Evolutionary conservation across 2,888 invertebrate species (phyloP).

Genomic region (Bursaphelenchus okinawaensis): DNA sequence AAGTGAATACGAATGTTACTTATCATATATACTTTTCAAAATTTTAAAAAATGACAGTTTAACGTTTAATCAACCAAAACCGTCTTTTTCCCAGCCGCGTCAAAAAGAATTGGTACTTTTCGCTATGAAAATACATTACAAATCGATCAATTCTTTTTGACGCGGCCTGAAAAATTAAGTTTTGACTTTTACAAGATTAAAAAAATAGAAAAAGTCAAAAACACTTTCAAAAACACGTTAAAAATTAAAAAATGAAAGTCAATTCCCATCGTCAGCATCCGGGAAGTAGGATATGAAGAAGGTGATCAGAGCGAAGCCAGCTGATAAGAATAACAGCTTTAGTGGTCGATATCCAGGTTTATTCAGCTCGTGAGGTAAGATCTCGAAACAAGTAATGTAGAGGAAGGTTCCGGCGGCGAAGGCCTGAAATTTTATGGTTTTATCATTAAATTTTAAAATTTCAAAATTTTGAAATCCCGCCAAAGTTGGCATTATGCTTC

Average conservation of each 20-base stretch:
- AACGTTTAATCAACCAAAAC: too few species aligned
- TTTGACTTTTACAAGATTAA: too few species aligned
- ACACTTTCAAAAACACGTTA: neutral
- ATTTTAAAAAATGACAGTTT: too few species aligned
- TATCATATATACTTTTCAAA: too few species aligned
- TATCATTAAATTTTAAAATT: too few species aligned
- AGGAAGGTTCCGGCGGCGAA: constrained; percentile 84
- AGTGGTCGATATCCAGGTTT: constrained; percentile 34
- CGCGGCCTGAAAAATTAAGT: too few species aligned
- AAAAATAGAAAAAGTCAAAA: neutral
- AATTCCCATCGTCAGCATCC: constrained; percentile 29
- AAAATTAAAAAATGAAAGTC: neutral
- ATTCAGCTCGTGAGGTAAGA: constrained; percentile 69
- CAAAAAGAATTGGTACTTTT: too few species aligned
- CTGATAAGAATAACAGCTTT: constrained; percentile 42
- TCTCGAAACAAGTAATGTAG: constrained; percentile 94
- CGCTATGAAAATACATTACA: too few species aligned
- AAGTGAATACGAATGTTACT: too few species aligned
- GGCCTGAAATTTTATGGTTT: constrained; percentile 67
- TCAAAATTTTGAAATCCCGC: too few species aligned
- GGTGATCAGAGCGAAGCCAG: constrained; percentile 47
- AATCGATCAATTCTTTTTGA: too few species aligned
- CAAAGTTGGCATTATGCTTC: neutral
- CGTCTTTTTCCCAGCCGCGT: too few species aligned
- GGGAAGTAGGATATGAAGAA: constrained; percentile 48